phyloP scores from a whole-genome alignment of 2,113 vertebrate genomes.

The human region GRCh38 chr16:82847501-82848000 shows the following conservation, averaged over 20 bases:
- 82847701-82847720: fast-evolving
- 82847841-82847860: background rate
- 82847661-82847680: background rate
- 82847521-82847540: background rate
- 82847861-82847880: background rate
- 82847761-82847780: background rate
- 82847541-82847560: background rate
- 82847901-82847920: background rate
- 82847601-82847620: too few relatives aligned
- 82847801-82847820: background rate
- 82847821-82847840: background rate
- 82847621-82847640: background rate
- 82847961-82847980: background rate
- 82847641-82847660: background rate
- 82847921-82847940: background rate
- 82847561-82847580: background rate
- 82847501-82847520: background rate
- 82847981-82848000: background rate
- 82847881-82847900: background rate
- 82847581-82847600: background rate
- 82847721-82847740: background rate
- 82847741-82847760: background rate
- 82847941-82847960: background rate
- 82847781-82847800: background rate
- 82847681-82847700: too few relatives aligned